These are phyloP conservation scores for Phengaris arion DNA, from an alignment of 2,888 invertebrate species.

Conservation along the genomic window DNA sequence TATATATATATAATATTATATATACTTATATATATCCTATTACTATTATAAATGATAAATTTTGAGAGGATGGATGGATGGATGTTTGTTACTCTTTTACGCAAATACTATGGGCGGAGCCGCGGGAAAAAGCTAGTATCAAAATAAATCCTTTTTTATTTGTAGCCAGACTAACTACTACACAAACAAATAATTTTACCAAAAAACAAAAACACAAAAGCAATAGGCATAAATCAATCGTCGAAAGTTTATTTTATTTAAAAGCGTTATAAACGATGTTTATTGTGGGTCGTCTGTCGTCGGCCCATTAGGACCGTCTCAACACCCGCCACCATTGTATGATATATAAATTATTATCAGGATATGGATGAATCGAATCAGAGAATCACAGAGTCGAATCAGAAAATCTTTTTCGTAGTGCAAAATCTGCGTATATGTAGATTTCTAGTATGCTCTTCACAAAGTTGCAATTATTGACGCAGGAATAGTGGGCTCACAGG, in stretches of 20 bases:
- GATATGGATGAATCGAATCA: background rate
- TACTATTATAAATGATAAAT: too few species aligned
- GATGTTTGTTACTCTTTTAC: too few species aligned
- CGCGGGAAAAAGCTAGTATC: too few species aligned
- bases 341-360: slow-evolving; percentile 13
- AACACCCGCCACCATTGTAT: slow-evolving; percentile 37
- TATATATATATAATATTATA: too few species aligned
- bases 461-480: background rate
- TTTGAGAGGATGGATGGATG: too few species aligned
- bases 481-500: background rate
- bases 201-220: slow-evolving; percentile 35
- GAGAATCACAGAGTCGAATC: background rate
- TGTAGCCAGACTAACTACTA: background rate
- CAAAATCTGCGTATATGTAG: background rate
- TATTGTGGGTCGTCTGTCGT: slow-evolving; percentile 42
- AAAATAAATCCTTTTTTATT: too few species aligned
- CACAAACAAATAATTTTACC: background rate
- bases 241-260: slow-evolving; percentile 47
- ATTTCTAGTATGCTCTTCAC: background rate
- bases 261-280: slow-evolving; percentile 49
- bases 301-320: slow-evolving; percentile 45
- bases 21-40: too few species aligned
- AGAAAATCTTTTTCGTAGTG: background rate
- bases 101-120: too few species aligned
- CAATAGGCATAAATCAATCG: slow-evolving; percentile 43